phyloP scores from a whole-genome alignment of 2,888 invertebrate genomes.

The Eulithis prunata region DNA sequence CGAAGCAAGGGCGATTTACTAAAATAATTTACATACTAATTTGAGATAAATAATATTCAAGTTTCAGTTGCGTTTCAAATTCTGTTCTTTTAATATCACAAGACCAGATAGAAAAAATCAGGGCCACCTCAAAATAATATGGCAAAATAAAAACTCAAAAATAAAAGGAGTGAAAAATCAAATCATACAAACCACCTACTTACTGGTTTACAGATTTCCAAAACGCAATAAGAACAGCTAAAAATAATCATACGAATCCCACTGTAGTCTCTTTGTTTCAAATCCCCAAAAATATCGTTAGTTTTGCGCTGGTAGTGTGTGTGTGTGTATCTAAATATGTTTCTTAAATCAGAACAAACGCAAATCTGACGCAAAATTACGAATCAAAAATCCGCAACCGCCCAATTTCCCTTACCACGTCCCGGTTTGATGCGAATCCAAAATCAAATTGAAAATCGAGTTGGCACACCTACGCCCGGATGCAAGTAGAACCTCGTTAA shows the following conservation, averaged over 20 bases:
- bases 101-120: no score
- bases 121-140: no score
- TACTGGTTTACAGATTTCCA: neutral
- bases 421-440: slow-evolving; percentile 57
- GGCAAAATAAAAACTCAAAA: no score
- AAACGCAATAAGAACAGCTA: neutral
- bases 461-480: slow-evolving; percentile 67
- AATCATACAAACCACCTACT: no score
- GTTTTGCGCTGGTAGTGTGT: no score
- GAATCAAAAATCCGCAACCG: slow-evolving; percentile 38
- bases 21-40: slow-evolving; percentile 23
- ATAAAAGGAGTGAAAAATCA: no score
- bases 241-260: neutral
- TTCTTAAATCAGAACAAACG: neutral
- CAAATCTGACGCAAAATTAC: slow-evolving; percentile 24
- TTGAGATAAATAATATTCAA: slow-evolving; percentile 14
- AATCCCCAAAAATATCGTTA: neutral
- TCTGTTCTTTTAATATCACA: no score
- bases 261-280: neutral
- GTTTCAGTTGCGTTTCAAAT: neutral
- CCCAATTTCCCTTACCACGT: slow-evolving; percentile 48
- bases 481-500: slow-evolving; percentile 79
- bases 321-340: neutral
- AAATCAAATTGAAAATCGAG: slow-evolving; percentile 74
- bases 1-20: slow-evolving; percentile 34